These are phyloP conservation scores for Mormyrus iriodes DNA, from an alignment of 2,113 vertebrate species.

Conservation along the genomic window DNA sequence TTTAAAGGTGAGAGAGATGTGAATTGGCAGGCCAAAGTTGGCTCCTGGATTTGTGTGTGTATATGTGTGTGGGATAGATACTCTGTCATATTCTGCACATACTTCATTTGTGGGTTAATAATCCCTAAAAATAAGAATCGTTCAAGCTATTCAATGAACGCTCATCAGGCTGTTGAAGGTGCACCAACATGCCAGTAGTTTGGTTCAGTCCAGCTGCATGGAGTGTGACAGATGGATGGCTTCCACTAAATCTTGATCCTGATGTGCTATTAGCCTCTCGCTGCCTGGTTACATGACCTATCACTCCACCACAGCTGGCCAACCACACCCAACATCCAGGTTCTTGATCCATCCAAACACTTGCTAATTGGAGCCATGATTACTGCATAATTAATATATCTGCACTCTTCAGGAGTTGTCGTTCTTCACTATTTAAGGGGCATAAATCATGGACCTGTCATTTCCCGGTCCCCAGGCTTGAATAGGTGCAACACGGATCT, in stretches of 20 bases:
- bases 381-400: background rate
- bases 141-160: background rate
- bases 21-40: background rate
- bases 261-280: background rate
- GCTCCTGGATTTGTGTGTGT: background rate
- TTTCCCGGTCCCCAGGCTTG: background rate
- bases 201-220: conserved; percentile 14
- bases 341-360: background rate
- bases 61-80: background rate
- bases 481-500: background rate
- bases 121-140: background rate
- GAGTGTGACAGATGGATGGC: conserved; percentile 31
- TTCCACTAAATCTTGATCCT: conserved; percentile 30
- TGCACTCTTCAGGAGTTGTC: background rate
- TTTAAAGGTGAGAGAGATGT: background rate
- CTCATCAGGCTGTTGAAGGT: background rate
- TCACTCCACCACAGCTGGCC: background rate
- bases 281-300: background rate
- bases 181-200: background rate
- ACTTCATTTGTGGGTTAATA: background rate
- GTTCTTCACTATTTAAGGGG: background rate
- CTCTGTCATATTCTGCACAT: background rate
- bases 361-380: background rate
- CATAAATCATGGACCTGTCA: background rate
- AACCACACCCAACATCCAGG: background rate